These are phyloP conservation scores for Agonopterix subpropinquella DNA, from an alignment of 2,888 invertebrate species.

Conservation along the genomic window DNA sequence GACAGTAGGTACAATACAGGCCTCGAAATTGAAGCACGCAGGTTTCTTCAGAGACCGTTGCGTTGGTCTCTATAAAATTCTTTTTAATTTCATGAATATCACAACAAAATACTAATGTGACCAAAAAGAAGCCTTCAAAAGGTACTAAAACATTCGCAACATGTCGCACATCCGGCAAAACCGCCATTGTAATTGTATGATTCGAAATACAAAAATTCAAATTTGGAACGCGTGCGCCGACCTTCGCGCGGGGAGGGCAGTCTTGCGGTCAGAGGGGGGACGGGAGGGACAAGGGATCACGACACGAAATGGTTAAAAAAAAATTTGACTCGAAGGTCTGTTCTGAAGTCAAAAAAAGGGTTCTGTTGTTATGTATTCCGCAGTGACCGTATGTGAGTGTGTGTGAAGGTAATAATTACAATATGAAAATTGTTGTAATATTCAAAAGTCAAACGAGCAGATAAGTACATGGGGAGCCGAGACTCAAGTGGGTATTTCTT, in stretches of 20 bases:
- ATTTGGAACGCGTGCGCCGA: slow-evolving; percentile 36
- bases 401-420: too few relatives aligned
- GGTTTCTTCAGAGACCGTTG: too few relatives aligned
- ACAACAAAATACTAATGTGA: too few relatives aligned
- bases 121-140: neutral
- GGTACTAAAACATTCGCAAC: slow-evolving; percentile 27
- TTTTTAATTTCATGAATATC: too few relatives aligned
- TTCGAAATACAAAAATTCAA: slow-evolving; percentile 32
- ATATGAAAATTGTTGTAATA: too few relatives aligned
- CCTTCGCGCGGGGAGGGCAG: slow-evolving; percentile 45
- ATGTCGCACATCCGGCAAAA: slow-evolving; percentile 43
- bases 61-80: too few relatives aligned
- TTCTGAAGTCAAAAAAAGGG: neutral
- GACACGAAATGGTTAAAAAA: slow-evolving; percentile 45
- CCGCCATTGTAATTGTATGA: slow-evolving; percentile 49
- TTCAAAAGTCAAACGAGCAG: too few relatives aligned
- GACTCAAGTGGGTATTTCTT: too few relatives aligned
- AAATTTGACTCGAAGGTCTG: slow-evolving; percentile 12
- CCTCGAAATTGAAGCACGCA: too few relatives aligned
- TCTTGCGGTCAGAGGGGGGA: slow-evolving; percentile 15
- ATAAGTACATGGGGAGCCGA: too few relatives aligned
- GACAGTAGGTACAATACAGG: too few relatives aligned
- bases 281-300: slow-evolving; percentile 20
- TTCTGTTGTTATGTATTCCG: neutral
- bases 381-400: neutral